A percentile compares a stretch with the other conserved stretches of the same genome.
Evolutionary conservation across 2,113 vertebrate species (phyloP).

Genomic region (Cepphus grylle): DNA sequence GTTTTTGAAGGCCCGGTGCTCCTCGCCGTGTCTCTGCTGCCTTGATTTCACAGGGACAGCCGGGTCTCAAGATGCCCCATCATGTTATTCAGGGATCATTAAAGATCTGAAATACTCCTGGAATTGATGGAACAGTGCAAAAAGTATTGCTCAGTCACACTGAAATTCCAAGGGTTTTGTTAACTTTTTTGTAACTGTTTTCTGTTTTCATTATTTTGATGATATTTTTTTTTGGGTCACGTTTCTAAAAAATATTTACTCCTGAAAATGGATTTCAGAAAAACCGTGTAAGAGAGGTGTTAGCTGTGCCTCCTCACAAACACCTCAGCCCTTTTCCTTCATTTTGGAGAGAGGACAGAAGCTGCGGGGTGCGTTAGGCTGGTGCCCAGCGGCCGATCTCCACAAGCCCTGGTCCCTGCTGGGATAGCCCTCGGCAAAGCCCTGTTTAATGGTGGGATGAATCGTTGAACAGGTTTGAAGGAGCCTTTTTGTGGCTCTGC

Average conservation of each 20-base stretch:
- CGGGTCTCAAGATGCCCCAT: background rate
- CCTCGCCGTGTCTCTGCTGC: background rate
- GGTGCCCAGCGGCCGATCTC: background rate
- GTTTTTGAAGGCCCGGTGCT: background rate
- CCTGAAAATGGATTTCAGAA: background rate
- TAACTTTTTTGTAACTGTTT: background rate
- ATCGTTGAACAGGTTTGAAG: background rate
- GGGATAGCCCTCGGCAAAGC: background rate
- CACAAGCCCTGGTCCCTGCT: background rate
- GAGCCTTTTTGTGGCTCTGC: background rate
- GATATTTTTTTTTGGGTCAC: background rate
- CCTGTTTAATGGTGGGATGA: background rate
- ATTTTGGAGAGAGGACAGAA: background rate
- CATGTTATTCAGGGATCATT: conserved; percentile 7
- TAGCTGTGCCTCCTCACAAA: background rate
- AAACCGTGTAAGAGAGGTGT: background rate
- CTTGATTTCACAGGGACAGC: background rate
- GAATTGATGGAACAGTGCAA: conserved; percentile 27
- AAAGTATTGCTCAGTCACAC: conserved; percentile 18
- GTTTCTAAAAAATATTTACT: background rate
- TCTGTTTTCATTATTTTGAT: conserved; percentile 5
- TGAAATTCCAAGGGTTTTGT: conserved; percentile 39
- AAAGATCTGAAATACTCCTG: conserved; percentile 24
- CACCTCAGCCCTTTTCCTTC: background rate
- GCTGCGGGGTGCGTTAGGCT: background rate